These are phyloP conservation scores for Steatornis caripensis DNA, from an alignment of 2,113 vertebrate genomes.

Conservation along the genomic window DNA sequence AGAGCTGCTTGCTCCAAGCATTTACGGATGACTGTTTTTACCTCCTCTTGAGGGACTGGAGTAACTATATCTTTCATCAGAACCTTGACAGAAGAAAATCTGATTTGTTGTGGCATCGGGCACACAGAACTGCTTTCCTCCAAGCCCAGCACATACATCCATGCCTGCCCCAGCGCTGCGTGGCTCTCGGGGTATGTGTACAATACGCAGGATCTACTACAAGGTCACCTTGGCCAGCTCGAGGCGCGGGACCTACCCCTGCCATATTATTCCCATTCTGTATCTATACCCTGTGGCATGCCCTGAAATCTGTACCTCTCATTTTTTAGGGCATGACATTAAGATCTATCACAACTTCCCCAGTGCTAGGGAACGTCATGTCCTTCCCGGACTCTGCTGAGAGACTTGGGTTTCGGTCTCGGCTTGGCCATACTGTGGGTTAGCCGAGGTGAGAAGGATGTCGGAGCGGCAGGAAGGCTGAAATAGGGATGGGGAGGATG, in stretches of 20 bases:
- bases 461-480: neutral
- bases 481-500: neutral
- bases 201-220: neutral
- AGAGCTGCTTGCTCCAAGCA: slow-evolving; percentile 97
- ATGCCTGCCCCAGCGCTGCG: neutral
- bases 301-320: neutral
- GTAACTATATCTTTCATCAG: slow-evolving; percentile 99
- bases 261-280: neutral
- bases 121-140: slow-evolving; percentile 32
- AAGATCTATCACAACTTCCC: neutral
- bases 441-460: neutral
- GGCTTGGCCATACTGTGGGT: neutral
- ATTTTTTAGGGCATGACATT: neutral
- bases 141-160: slow-evolving; percentile 22
- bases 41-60: slow-evolving; percentile 93
- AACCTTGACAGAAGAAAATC: slow-evolving; percentile 81
- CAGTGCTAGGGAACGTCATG: neutral
- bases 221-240: slow-evolving; percentile 41
- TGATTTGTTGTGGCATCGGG: slow-evolving; percentile 65
- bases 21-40: slow-evolving; percentile 94
- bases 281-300: neutral
- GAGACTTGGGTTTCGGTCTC: neutral
- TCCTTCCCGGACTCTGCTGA: neutral
- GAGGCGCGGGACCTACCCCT: neutral
- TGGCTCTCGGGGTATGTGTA: neutral